phyloP scores from a whole-genome alignment of 2,888 invertebrate species.

The Andrena camellia region DNA sequence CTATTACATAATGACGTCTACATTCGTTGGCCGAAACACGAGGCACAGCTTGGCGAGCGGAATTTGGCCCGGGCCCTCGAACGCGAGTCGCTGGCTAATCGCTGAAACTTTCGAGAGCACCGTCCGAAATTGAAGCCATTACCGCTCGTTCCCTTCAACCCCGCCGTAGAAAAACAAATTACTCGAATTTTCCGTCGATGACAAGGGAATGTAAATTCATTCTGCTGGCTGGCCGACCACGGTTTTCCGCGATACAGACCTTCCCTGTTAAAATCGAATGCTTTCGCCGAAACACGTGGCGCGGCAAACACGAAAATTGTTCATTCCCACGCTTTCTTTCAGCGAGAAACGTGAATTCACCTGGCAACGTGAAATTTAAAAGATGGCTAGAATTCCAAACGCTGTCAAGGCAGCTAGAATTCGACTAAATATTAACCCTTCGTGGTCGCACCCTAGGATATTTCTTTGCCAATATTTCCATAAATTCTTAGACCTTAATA shows the following conservation, averaged over 20 bases:
- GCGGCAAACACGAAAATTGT: not conserved
- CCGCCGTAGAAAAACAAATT: slow-evolving; percentile 13
- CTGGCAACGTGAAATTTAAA: not conserved
- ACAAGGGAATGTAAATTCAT: slow-evolving; percentile 35
- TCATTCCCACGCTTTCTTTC: not conserved
- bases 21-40: slow-evolving; percentile 8
- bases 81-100: slow-evolving; percentile 34
- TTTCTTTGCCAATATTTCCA: too few relatives aligned
- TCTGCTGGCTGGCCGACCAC: not conserved
- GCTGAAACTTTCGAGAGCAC: slow-evolving; percentile 34
- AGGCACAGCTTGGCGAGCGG: not conserved
- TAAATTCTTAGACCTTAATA: too few relatives aligned
- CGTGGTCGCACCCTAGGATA: too few relatives aligned
- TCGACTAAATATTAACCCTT: too few relatives aligned
- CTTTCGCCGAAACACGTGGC: not conserved
- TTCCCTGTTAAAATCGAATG: not conserved
- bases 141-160: slow-evolving; percentile 20
- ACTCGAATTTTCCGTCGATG: slow-evolving; percentile 18
- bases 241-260: not conserved
- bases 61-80: not conserved
- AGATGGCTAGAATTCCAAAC: not conserved
- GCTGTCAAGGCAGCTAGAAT: not conserved
- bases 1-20: slow-evolving; percentile 26
- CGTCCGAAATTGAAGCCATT: slow-evolving; percentile 38
- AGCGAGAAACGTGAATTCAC: not conserved